These are phyloP conservation scores for Probaryconus sp. DNA, from an alignment of 1,140 invertebrate genomes.

Conservation along the genomic window DNA sequence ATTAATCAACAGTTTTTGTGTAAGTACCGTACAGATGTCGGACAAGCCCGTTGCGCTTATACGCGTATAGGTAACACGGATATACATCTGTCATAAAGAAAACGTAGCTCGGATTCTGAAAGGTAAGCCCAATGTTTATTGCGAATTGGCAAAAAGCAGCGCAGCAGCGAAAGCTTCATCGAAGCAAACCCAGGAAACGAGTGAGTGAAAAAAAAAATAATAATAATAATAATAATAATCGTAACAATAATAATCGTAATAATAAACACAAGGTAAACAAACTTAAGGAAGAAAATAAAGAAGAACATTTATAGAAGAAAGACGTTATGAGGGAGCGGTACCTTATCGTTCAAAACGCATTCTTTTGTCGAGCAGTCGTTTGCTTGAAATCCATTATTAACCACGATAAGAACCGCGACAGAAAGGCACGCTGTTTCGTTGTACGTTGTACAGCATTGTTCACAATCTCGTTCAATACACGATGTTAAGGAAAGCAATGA, in stretches of 20 bases:
- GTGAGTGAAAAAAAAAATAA: constrained; percentile 63
- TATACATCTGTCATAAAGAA: constrained; percentile 56
- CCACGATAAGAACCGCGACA: constrained; percentile 1
- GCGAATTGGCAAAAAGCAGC: constrained; percentile 77
- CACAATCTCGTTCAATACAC: constrained; percentile 46
- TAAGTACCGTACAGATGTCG: constrained; percentile 38
- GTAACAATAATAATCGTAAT: constrained; percentile 3
- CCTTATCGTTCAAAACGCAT: constrained; percentile 49
- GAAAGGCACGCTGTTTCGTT: constrained; percentile 5
- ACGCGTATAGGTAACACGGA: constrained; percentile 40
- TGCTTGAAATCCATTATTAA: constrained; percentile 16
- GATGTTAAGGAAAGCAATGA: constrained; percentile 39
- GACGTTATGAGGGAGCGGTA: constrained; percentile 12
- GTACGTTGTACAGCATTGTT: constrained; percentile 28
- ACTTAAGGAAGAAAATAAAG: constrained; percentile 6
- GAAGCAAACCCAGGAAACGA: constrained; percentile 73
- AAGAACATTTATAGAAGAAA: constrained; percentile 7
- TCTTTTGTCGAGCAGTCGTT: constrained; percentile 13
- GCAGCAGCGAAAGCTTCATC: constrained; percentile 76
- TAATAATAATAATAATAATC: constrained; percentile 66
- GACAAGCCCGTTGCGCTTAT: constrained; percentile 40
- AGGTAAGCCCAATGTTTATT: constrained; percentile 67
- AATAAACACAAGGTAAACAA: constrained; percentile 54
- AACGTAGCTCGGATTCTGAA: constrained; percentile 59
- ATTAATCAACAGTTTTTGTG: constrained; percentile 53